Conservation (phyloP, 2,113 vertebrate species). For the Platichthys flesus region DNA sequence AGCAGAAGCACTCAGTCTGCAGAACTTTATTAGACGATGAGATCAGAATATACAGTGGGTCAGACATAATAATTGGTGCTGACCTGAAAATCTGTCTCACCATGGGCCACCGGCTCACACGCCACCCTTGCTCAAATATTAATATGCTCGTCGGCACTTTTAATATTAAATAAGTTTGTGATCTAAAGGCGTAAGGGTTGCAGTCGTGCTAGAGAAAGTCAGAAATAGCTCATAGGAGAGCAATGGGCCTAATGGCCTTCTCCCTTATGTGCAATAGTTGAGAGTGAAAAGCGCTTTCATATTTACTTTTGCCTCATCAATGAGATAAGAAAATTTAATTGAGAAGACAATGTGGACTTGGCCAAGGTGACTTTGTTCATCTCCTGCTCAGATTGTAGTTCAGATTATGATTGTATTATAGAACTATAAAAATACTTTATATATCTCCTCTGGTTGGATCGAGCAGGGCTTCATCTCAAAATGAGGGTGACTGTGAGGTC, state of each 20-base stretch:
- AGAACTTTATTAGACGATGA: neutral
- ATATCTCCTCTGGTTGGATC: neutral
- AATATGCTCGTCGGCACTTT: neutral
- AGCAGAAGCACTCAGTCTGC: neutral
- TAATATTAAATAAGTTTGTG: neutral
- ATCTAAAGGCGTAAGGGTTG: neutral
- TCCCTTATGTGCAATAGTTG: neutral
- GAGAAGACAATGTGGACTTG: neutral
- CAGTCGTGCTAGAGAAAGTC: neutral
- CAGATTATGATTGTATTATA: constrained; percentile 4
- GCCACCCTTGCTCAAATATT: neutral
- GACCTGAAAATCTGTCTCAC: neutral
- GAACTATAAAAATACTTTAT: neutral
- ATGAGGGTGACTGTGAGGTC: too few species aligned
- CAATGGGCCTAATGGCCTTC: neutral
- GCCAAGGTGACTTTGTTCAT: constrained; percentile 20
- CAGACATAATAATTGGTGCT: too few species aligned
- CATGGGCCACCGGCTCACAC: neutral
- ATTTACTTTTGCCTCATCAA: constrained; percentile 4
- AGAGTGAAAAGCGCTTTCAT: constrained; percentile 11
- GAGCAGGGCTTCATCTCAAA: neutral
- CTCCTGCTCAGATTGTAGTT: neutral
- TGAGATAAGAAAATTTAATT: neutral
- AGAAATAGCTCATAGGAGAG: constrained; percentile 2
- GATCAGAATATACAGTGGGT: neutral